phyloP scores from a whole-genome alignment of 2,797 vertebrate species.

The Pteropus rufus region DNA sequence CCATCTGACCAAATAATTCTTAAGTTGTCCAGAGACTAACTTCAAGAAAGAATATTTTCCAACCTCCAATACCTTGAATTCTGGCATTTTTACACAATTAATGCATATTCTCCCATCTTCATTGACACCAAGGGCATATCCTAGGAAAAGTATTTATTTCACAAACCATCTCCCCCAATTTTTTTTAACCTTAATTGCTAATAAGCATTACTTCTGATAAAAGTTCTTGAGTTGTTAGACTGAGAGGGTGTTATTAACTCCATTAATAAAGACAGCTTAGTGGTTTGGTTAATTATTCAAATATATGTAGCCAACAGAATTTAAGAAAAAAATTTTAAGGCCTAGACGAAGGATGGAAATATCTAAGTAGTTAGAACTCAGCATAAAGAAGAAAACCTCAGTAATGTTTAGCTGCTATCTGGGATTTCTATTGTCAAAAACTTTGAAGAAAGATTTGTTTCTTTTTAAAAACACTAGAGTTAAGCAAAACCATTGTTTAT shows the following conservation, averaged over 20 bases:
- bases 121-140: not conserved
- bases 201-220: not conserved
- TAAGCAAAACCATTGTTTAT: not conserved
- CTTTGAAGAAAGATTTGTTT: not conserved
- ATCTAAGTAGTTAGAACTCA: not conserved
- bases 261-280: not conserved
- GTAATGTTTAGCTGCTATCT: not conserved
- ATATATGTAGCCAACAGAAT: not conserved
- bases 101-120: not conserved
- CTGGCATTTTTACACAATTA: not conserved
- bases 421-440: not conserved
- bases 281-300: not conserved
- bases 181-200: not conserved
- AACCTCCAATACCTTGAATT: not conserved
- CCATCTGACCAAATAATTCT: not conserved
- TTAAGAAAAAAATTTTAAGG: not conserved
- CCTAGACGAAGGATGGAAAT: not conserved
- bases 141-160: not conserved
- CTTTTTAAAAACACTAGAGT: not conserved
- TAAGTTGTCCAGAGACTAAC: not conserved
- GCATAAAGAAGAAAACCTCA: not conserved
- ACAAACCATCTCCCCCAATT: not conserved
- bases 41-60: not conserved
- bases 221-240: not conserved
- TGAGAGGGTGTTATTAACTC: not conserved